Conservation (phyloP, 30 jellyfish, hydroid and myxozoan species). For the Pelagia noctiluca region DNA sequence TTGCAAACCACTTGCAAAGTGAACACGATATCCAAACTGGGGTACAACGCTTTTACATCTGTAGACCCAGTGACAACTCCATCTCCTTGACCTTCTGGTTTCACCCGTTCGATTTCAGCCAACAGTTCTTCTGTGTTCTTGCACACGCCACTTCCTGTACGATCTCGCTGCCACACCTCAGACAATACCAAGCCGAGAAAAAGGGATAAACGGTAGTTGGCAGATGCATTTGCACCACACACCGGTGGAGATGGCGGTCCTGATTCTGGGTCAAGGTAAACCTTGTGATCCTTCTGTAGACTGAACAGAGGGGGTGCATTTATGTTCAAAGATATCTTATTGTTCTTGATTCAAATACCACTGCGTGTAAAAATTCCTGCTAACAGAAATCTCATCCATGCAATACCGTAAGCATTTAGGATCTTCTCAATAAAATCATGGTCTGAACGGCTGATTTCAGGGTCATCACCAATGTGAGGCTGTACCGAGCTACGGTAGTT, state of each 20-base stretch:
- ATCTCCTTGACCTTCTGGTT: background rate
- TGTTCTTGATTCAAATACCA: background rate
- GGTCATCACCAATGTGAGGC: background rate
- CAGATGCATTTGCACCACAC: slow-evolving; percentile 8
- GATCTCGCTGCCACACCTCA: slow-evolving; percentile 3
- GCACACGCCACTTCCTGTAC: background rate
- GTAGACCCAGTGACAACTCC: background rate
- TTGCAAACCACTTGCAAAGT: background rate
- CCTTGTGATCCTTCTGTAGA: too few relatives aligned
- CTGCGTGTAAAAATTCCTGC: background rate
- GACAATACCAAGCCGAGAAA: background rate
- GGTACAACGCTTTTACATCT: background rate
- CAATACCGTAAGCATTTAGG: background rate
- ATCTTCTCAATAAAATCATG: background rate
- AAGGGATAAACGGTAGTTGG: slow-evolving; percentile 3
- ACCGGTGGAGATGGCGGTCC: background rate
- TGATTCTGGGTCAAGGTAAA: background rate
- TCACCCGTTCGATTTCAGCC: background rate
- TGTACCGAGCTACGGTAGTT: background rate
- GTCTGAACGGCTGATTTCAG: slow-evolving; percentile 1
- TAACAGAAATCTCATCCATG: background rate
- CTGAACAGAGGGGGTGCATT: background rate
- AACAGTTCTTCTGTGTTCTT: background rate
- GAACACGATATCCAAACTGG: slow-evolving; percentile 3
- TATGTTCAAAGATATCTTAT: background rate